Base-by-base conservation (phyloP, 1,140 invertebrate genomes). In the Drosophila elegans region DNA sequence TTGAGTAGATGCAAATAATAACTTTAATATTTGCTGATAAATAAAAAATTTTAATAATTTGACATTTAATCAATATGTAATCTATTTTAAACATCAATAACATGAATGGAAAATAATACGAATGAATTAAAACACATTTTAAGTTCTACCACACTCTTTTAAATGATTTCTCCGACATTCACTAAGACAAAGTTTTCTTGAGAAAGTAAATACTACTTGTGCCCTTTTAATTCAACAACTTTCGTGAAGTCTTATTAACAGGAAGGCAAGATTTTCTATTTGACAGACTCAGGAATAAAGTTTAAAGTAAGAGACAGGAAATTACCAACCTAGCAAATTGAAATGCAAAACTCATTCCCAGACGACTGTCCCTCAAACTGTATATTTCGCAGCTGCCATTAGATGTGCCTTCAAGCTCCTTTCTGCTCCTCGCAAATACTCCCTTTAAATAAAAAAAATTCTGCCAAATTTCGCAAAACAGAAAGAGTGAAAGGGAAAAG, bases 381-480 rank as follows among this genome's bases (percentile, higher is more conserved):
- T 74, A 79, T 60, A 59, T 67, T 49, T 49, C 11, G 21, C 13
- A 9, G 44, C 25, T 48, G 48, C 3, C 39, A 34, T n/a, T 13
- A 10, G n/a, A 16, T 16, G 48, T 51, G 48, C 48, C 48, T 51
- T 48, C 48, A 34, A 34, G 27, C n/a, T 13, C 1, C 29, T 16
- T 51, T 34, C 25, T 41, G 44, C 25, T 46, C 1, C 45, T 45
- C n/a, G 46, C 21, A n/a, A 49, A 16, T 13, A 60, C 29, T 42
- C 48, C 62, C 74, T 59, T 59, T 75, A 45, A 85, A 80, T 77
- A 85, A 85, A 84, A 84, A 75, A 85, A 85, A 82, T 86, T 86
- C 61, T 57, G 63, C 78, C 60, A 49, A 81, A 86, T 71, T 75
- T 71, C 62, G 57, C 42, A 54, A 29, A 41, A 59, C 48, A 57